phyloP scores from a whole-genome alignment of 2,113 vertebrate species.

The Tetrax tetrax region DNA sequence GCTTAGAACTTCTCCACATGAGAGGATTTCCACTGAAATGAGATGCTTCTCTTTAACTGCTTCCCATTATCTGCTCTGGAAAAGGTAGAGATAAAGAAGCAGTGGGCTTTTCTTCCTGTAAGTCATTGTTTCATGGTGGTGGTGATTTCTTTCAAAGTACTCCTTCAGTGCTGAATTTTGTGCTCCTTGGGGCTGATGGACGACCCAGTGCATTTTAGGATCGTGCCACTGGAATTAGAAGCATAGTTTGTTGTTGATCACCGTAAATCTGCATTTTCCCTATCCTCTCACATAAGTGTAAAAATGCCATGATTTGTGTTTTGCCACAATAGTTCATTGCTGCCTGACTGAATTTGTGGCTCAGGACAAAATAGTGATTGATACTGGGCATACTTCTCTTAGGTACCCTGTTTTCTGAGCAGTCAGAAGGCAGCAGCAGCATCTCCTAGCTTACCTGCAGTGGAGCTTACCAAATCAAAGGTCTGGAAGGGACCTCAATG shows the following conservation, averaged over 20 bases:
- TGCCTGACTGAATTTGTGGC: neutral
- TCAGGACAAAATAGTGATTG: neutral
- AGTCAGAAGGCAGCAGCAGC: neutral
- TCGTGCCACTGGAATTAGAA: neutral
- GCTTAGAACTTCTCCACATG: neutral
- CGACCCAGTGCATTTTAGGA: neutral
- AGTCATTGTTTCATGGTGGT: neutral
- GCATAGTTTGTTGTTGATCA: neutral
- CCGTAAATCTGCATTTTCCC: neutral
- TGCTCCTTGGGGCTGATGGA: neutral
- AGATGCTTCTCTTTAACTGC: neutral
- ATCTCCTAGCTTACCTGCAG: neutral
- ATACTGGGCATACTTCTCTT: neutral
- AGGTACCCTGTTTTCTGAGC: neutral
- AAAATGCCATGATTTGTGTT: neutral
- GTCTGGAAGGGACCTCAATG: neutral
- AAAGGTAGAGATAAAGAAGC: neutral
- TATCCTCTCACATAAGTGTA: neutral
- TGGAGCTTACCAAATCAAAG: neutral
- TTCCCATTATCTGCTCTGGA: neutral
- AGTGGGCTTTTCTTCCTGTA: neutral
- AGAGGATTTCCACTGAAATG: neutral
- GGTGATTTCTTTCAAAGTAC: neutral
- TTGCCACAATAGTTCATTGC: neutral
- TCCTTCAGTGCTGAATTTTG: neutral